Evolutionary conservation across 2,888 invertebrate genomes (phyloP).

Genomic region (Apamea crenata): DNA sequence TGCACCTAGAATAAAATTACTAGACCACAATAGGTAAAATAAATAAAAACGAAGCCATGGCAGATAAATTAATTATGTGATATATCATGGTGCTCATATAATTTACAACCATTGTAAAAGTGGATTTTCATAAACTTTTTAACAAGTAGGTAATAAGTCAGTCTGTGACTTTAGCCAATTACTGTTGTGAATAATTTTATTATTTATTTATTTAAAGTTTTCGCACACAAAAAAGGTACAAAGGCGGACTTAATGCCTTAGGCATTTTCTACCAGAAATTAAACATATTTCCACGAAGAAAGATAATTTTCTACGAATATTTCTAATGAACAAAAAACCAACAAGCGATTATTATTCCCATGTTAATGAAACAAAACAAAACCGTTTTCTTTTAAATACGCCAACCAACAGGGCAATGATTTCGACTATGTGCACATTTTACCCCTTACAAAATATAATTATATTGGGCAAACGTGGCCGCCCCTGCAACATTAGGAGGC

Average conservation of each 20-base stretch:
- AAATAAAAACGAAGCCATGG: too few species aligned
- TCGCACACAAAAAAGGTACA: too few species aligned
- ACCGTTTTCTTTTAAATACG: background rate
- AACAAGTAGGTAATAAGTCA: background rate
- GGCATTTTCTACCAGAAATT: too few species aligned
- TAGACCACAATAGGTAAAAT: background rate
- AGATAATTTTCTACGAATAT: background rate
- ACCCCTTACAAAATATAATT: slow-evolving; percentile 67
- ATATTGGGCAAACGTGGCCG: slow-evolving; percentile 58
- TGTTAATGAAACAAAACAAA: background rate
- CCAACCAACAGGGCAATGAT: background rate
- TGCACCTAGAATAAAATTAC: background rate
- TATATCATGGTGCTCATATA: background rate
- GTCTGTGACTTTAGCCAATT: background rate
- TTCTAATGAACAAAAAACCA: background rate
- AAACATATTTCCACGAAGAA: too few species aligned
- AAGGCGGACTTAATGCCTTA: too few species aligned
- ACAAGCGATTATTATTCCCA: background rate
- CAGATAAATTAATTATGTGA: too few species aligned
- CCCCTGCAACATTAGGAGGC: slow-evolving; percentile 73
- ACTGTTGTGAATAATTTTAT: background rate
- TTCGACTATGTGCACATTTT: slow-evolving; percentile 37
- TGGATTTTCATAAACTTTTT: background rate
- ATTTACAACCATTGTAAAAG: background rate
- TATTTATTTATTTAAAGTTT: too few species aligned